These are phyloP conservation scores for Hirtodrosophila histrioides DNA, from an alignment of 2,888 invertebrate species.

Conservation along the genomic window DNA sequence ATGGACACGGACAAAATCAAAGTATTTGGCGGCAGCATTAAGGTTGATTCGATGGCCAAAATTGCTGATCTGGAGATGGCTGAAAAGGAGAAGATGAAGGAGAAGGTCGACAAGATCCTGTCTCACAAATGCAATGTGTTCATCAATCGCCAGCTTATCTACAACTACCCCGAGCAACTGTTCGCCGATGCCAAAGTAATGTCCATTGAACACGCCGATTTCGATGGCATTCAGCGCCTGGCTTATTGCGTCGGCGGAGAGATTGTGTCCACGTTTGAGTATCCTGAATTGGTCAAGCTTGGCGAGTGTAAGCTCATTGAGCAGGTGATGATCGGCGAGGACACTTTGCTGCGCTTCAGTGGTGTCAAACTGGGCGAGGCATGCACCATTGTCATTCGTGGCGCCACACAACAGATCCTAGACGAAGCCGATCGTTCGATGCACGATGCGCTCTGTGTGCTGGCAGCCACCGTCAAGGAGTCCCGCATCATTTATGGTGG, in stretches of 20 bases:
- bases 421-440: constrained; percentile 99
- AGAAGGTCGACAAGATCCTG: constrained; percentile 98
- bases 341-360: constrained; percentile 96
- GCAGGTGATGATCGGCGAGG: constrained; percentile 98
- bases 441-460: constrained; percentile 98
- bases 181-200: constrained; percentile 99
- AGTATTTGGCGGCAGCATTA: constrained; percentile 97
- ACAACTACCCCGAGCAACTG: constrained; percentile 99
- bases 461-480: constrained; percentile 97
- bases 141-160: constrained; percentile 99
- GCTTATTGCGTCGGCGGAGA: constrained; percentile 99
- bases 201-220: constrained; percentile 99
- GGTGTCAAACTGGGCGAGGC: constrained; percentile 98
- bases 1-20: constrained; percentile 99
- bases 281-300: constrained; percentile 95
- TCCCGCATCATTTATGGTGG: constrained; percentile 96
- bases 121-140: constrained; percentile 98
- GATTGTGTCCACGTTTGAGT: constrained; percentile 99
- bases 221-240: constrained; percentile 98
- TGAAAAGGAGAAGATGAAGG: constrained; percentile 99
- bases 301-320: constrained; percentile 98
- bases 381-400: constrained; percentile 97
- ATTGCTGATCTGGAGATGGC: constrained; percentile 98
- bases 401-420: constrained; percentile 98
- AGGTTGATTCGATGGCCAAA: constrained; percentile 96